phyloP scores from a whole-genome alignment of 2,888 invertebrate genomes.

The Drosophila quinaria region DNA sequence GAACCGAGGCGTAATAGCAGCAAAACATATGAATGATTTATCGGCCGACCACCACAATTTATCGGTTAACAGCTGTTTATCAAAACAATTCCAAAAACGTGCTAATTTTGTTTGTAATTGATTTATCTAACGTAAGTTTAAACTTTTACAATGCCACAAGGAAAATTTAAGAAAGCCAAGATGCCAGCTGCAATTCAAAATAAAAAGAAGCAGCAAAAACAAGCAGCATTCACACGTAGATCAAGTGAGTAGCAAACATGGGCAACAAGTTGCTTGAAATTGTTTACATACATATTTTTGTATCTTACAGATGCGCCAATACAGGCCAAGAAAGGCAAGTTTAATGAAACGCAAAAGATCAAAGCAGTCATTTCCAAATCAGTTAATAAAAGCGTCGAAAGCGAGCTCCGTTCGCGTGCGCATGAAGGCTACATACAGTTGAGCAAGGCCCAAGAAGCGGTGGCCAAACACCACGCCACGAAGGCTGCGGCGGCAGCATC shows the following conservation, averaged over 20 bases:
- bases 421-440: constrained; percentile 85
- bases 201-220: constrained; percentile 87
- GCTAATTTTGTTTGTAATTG: constrained; percentile 5
- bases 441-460: constrained; percentile 87
- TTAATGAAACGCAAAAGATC: constrained; percentile 88
- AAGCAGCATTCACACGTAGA: constrained; percentile 86
- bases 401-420: constrained; percentile 88
- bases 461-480: constrained; percentile 84
- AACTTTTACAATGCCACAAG: constrained; percentile 87
- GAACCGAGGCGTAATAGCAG: neutral
- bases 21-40: neutral
- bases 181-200: constrained; percentile 86
- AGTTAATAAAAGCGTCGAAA: constrained; percentile 88
- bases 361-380: constrained; percentile 88
- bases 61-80: constrained; percentile 39
- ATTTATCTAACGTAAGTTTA: neutral
- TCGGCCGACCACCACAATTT: constrained; percentile 27
- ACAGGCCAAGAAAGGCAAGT: constrained; percentile 88
- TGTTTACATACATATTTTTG: constrained; percentile 62
- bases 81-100: constrained; percentile 44
- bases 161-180: constrained; percentile 88
- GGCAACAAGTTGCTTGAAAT: constrained; percentile 33
- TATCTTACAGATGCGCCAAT: constrained; percentile 88
- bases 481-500: constrained; percentile 66
- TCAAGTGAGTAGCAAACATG: constrained; percentile 86